These are phyloP conservation scores for Percopsis transmontana DNA, from an alignment of 2,113 vertebrate genomes.

Conservation along the genomic window DNA sequence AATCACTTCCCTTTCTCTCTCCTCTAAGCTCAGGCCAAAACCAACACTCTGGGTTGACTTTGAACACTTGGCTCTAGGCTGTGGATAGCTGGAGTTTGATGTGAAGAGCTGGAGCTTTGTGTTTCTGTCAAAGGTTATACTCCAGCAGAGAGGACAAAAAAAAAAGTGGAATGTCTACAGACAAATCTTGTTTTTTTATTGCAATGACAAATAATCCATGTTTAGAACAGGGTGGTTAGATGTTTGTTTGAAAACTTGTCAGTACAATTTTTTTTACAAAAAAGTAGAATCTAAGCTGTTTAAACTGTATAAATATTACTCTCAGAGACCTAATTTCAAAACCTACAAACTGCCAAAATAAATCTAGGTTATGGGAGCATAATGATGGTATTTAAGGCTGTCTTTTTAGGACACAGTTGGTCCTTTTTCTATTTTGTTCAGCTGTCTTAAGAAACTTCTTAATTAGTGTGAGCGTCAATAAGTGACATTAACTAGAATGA, in stretches of 20 bases:
- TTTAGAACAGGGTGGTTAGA: too few relatives aligned
- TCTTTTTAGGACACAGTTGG: constrained; percentile 45
- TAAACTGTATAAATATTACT: too few relatives aligned
- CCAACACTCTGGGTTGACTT: constrained; percentile 71
- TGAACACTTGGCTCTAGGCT: constrained; percentile 65
- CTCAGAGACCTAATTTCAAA: constrained; percentile 37
- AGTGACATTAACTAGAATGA: too few relatives aligned
- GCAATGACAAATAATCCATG: too few relatives aligned
- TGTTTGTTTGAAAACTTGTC: too few relatives aligned
- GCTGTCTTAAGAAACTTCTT: background rate
- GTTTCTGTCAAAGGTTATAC: constrained; percentile 64
- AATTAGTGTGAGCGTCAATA: background rate
- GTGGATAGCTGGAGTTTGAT: constrained; percentile 35
- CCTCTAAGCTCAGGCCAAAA: constrained; percentile 65
- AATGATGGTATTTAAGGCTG: constrained; percentile 39
- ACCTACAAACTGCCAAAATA: constrained; percentile 27
- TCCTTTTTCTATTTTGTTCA: background rate
- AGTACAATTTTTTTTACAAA: too few relatives aligned
- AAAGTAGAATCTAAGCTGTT: too few relatives aligned
- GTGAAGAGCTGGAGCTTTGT: constrained; percentile 56
- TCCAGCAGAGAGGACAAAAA: constrained; percentile 45
- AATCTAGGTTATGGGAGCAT: constrained; percentile 56
- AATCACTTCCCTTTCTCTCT: constrained; percentile 38
- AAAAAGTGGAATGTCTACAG: too few relatives aligned
- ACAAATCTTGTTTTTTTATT: too few relatives aligned